Evolutionary conservation across 2,113 vertebrate species (phyloP).

Genomic region (Sylvietta virens): DNA sequence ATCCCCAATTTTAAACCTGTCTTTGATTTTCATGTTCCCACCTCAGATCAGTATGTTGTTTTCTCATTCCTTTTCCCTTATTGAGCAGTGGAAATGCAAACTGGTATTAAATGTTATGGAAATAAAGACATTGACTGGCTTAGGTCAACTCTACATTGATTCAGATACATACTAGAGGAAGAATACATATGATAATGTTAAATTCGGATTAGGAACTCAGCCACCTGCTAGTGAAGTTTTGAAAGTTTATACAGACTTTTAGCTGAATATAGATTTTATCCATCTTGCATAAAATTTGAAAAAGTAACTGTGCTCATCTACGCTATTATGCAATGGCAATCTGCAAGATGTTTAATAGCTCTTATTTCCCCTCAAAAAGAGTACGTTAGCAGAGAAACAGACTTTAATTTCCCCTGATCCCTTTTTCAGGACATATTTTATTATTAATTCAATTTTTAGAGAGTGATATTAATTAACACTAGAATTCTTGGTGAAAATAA

Average conservation of each 20-base stretch:
- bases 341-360: neutral
- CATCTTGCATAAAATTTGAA: rapidly evolving
- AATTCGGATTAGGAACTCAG: neutral
- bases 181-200: neutral
- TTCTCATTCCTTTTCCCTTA: neutral
- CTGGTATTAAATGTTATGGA: neutral
- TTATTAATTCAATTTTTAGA: neutral
- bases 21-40: neutral
- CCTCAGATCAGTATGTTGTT: neutral
- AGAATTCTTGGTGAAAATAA: neutral
- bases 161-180: neutral
- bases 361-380: neutral
- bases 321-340: rapidly evolving
- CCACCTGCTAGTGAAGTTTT: neutral
- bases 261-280: neutral
- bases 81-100: neutral
- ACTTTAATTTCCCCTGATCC: neutral
- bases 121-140: neutral
- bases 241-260: neutral
- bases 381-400: rapidly evolving
- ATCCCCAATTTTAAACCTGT: neutral
- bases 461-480: neutral
- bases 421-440: neutral
- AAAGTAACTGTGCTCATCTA: neutral
- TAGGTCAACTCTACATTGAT: neutral